phyloP scores from a whole-genome alignment of 2,888 invertebrate genomes.

The Agriopis marginaria region DNA sequence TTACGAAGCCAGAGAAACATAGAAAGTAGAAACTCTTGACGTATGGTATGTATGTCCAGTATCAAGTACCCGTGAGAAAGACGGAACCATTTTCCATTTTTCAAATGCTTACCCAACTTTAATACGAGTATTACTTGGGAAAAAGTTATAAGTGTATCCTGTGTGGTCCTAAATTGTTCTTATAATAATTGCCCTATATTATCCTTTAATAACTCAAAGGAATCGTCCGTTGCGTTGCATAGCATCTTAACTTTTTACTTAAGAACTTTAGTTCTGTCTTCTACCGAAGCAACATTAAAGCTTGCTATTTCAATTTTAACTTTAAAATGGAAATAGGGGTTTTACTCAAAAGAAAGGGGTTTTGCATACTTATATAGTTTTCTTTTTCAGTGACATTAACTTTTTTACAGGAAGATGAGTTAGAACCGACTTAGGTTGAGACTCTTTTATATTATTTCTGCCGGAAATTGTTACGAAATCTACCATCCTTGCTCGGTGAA shows the following conservation, averaged over 20 bases:
- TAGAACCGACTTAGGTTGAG: not conserved
- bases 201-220: conserved; percentile 44
- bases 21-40: conserved; percentile 39
- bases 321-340: conserved; percentile 26
- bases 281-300: conserved; percentile 26
- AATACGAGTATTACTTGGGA: conserved; percentile 29
- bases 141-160: conserved; percentile 46
- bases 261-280: conserved; percentile 22
- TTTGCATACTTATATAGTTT: conserved; percentile 23
- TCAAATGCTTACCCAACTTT: conserved; percentile 32
- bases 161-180: conserved; percentile 46
- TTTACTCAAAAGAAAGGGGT: conserved; percentile 19
- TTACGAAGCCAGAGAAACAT: conserved; percentile 37
- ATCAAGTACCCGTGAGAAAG: conserved; percentile 42
- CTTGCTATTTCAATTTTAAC: conserved; percentile 28
- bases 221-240: conserved; percentile 26
- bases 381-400: conserved; percentile 8
- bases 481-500: conserved; percentile 52
- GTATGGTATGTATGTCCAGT: conserved; percentile 32
- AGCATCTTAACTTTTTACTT: conserved; percentile 32
- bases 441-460: not conserved
- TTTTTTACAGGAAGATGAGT: not conserved
- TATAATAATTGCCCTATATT: conserved; percentile 41
- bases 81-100: conserved; percentile 33
- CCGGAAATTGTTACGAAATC: not conserved